Evolutionary conservation across 2,797 vertebrate species (phyloP), one percentile per base, ranked within the genome.

Genomic region (Rhinichthys osculus): DNA sequence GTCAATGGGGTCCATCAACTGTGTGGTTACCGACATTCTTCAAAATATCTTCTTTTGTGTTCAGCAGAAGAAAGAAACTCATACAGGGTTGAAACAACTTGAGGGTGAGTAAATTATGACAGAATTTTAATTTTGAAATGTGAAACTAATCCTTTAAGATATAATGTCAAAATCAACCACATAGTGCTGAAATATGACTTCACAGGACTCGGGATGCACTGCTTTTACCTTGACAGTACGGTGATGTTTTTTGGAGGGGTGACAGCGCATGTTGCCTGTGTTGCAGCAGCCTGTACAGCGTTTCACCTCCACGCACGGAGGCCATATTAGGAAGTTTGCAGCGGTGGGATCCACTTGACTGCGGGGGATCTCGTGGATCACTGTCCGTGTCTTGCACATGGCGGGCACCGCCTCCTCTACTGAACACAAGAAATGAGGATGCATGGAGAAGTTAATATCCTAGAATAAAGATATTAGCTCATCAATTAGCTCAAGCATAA

Each of bases 261-360:
- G 97, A 89, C 98, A 99, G 91, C 95, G 96, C 94, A 98, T 95
- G 0, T 96, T 95, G 0, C 96, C 94, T 0, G 97, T 96, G 89
- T 97, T 99, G 93, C 98, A 99, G 91, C 98, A 99, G 91, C 98
- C 98, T 0, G 97, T 97, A 91, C 98, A 99, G 67, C 98, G 97
- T 38, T 94, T 96, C 93, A 99, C 97, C 94, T 99, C 98, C 87
- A 99, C 98, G 0, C 98, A 99, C 2, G 97, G 96, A 0, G 98
- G 98, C 98, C 98, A 99, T 91, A 99, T 96, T 92, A 99, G 95
- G 93, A 99, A 99, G 94, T 99, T 99, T 90, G 98, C 97, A 0
- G 98, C 96, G 16, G 97, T 97, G 92, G 97, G 93, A 90, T 99
- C 98, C 78, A 99, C 97, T 94, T 97, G 97, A 91, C 97, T 97